These are phyloP conservation scores for Hoplostethus mediterraneus DNA, from an alignment of 2,797 vertebrate species.

Conservation along the genomic window DNA sequence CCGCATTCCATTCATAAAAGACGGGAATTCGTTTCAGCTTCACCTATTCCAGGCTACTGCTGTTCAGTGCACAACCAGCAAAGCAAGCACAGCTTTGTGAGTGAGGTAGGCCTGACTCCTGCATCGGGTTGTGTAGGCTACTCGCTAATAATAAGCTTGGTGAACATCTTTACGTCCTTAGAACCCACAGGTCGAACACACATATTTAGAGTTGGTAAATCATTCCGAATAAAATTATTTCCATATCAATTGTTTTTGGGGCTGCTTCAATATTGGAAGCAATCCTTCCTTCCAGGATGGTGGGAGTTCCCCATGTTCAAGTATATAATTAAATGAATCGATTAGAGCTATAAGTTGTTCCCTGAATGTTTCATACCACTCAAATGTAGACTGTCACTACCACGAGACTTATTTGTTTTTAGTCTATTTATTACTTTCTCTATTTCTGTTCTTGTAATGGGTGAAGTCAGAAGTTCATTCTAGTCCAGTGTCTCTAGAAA, in stretches of 20 bases:
- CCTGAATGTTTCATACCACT: conserved; percentile 28
- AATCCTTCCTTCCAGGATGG: conserved; percentile 24
- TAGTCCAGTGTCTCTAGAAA: conserved; percentile 1
- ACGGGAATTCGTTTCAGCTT: no score
- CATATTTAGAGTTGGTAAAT: background rate
- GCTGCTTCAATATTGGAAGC: no score
- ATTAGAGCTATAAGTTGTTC: conserved; percentile 20
- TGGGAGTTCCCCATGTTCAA: background rate
- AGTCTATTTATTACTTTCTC: conserved; percentile 18
- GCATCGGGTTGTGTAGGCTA: background rate
- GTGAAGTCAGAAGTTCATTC: conserved; percentile 8
- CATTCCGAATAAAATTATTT: background rate
- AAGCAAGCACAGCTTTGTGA: no score
- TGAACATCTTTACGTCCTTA: no score
- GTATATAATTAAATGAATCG: background rate
- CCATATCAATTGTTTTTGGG: no score
- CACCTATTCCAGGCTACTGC: no score
- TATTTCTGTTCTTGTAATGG: conserved; percentile 18
- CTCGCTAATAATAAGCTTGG: no score
- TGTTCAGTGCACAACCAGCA: no score
- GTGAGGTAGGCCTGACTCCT: background rate
- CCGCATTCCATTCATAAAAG: no score
- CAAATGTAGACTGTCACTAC: conserved; percentile 11
- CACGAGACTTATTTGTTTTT: conserved; percentile 13
- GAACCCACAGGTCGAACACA: background rate